A percentile compares a stretch with the other conserved stretches of the same genome.
Evolutionary conservation across 1,140 invertebrate species (phyloP).

Genomic region (Diploscapter pachys): DNA sequence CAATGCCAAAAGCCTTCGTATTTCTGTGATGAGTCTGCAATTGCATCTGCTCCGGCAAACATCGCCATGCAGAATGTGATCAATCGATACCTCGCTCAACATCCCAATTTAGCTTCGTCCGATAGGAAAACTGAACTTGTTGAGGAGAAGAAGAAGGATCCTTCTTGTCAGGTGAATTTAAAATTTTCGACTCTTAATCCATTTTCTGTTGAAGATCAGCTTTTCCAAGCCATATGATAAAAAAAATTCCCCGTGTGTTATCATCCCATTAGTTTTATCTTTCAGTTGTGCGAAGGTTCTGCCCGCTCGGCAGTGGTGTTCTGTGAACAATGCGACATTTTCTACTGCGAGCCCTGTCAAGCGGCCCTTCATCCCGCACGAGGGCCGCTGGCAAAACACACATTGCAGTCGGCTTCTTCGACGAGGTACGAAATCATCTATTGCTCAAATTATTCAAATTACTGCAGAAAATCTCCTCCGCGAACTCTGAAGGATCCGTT

Average conservation of each 20-base stretch:
- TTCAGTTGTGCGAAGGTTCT: constrained; percentile 86
- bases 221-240: no score
- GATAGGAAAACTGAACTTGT: no score
- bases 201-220: no score
- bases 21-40: constrained; percentile 82
- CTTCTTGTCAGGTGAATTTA: no score
- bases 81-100: constrained; percentile 62
- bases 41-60: constrained; percentile 84
- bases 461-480: no score
- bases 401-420: constrained; percentile 6
- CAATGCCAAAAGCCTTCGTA: constrained; percentile 81
- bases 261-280: constrained; percentile 63
- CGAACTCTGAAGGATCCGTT: not conserved
- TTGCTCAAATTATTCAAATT: constrained; percentile 10
- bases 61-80: constrained; percentile 87
- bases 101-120: constrained; percentile 8
- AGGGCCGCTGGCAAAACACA: constrained; percentile 83
- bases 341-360: constrained; percentile 85
- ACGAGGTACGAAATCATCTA: constrained; percentile 2
- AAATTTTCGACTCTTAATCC: no score
- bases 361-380: constrained; percentile 85
- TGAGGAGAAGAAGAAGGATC: no score
- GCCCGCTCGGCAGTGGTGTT: constrained; percentile 77
- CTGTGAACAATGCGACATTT: constrained; percentile 93
- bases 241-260: no score